Conservation (phyloP, 2,888 invertebrate genomes). For the Chrysina gloriosa region DNA sequence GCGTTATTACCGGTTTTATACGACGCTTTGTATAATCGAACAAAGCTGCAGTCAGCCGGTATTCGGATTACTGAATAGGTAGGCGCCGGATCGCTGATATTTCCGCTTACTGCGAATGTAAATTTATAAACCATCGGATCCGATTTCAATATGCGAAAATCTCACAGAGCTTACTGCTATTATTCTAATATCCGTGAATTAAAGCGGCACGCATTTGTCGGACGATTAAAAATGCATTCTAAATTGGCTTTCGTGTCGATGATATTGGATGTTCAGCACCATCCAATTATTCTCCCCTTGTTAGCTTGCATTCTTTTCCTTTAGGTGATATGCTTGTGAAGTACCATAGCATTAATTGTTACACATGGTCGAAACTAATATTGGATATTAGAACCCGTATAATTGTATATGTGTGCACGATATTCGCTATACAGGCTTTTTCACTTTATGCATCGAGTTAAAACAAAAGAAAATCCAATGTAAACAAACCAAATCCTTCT, state of each 20-base stretch:
- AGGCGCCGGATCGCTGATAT: neutral
- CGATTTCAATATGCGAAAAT: constrained; percentile 12
- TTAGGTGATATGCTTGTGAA: no score
- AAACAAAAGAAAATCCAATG: no score
- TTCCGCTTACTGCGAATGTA: neutral
- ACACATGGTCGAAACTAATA: no score
- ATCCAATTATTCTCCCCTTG: neutral
- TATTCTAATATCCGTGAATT: neutral
- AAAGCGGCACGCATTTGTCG: neutral
- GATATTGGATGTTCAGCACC: neutral
- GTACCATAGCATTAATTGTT: no score
- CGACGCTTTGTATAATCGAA: neutral
- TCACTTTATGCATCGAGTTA: no score
- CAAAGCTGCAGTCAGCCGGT: neutral
- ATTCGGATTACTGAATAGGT: neutral
- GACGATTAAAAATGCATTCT: neutral
- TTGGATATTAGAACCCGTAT: no score
- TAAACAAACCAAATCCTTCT: no score
- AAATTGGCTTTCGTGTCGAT: neutral
- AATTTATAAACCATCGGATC: constrained; percentile 11
- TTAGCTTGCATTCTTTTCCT: no score
- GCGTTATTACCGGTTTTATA: neutral
- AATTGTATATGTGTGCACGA: no score
- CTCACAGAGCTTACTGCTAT: constrained; percentile 4
- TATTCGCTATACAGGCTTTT: no score